A percentile compares a stretch with the other conserved stretches of the same genome.
phyloP scores from a whole-genome alignment of 2,888 invertebrate genomes.

The Antheraea yamamai region DNA sequence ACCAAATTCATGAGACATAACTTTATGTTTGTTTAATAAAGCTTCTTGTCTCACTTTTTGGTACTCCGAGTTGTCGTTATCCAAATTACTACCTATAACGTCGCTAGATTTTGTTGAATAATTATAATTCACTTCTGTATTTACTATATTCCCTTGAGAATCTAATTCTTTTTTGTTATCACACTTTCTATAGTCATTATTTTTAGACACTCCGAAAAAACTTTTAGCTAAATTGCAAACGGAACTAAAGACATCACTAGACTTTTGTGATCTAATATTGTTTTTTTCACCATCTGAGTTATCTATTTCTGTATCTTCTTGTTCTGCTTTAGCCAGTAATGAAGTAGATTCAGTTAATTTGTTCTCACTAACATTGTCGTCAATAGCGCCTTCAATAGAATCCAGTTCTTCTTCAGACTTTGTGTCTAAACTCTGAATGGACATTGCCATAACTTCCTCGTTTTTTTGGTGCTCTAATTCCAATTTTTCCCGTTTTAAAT shows the following conservation, averaged over 20 bases:
- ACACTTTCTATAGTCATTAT: constrained; percentile 43
- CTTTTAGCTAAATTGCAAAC: constrained; percentile 67
- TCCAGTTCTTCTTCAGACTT: constrained; percentile 48
- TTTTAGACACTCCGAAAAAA: constrained; percentile 56
- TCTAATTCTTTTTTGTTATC: constrained; percentile 64
- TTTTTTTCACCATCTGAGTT: constrained; percentile 38
- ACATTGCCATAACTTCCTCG: constrained; percentile 67
- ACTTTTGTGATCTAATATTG: constrained; percentile 44
- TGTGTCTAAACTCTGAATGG: constrained; percentile 55
- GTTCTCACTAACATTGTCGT: constrained; percentile 24
- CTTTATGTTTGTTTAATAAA: constrained; percentile 75
- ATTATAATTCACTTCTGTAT: constrained; percentile 40
- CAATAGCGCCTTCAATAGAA: constrained; percentile 33
- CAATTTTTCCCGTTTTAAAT: constrained; percentile 79
- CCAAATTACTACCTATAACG: constrained; percentile 59
- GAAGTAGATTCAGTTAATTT: constrained; percentile 36
- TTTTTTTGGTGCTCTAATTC: constrained; percentile 69
- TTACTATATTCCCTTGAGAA: constrained; percentile 63
- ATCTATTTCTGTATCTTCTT: constrained; percentile 32
- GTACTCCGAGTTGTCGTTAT: constrained; percentile 61
- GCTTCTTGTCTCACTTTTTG: constrained; percentile 68
- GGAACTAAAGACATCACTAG: constrained; percentile 58
- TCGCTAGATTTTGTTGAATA: constrained; percentile 54
- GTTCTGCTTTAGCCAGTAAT: constrained; percentile 32
- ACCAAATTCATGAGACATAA: constrained; percentile 76